Conservation (phyloP, 2,113 vertebrate genomes). For the Blennius ocellaris region DNA sequence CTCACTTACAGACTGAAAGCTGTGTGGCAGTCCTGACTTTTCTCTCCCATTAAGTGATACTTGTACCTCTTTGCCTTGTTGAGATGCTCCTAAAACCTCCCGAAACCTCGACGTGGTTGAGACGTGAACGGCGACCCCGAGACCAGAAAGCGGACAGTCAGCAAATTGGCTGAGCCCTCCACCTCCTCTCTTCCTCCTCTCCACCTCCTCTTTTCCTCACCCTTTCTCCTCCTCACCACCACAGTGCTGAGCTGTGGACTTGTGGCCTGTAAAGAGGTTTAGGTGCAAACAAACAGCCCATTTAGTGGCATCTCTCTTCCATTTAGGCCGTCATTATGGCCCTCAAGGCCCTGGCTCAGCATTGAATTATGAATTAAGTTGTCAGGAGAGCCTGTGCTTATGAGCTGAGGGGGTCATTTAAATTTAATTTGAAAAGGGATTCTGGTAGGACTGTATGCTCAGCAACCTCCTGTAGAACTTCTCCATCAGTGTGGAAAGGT, state of each 20-base stretch:
- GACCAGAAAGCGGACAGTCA: slow-evolving; percentile 68
- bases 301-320: slow-evolving; percentile 79
- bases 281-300: slow-evolving; percentile 80
- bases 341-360: slow-evolving; percentile 82
- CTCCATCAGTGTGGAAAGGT: slow-evolving; percentile 62
- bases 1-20: neutral
- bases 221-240: slow-evolving; percentile 47
- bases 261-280: slow-evolving; percentile 80
- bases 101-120: slow-evolving; percentile 37
- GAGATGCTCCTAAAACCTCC: slow-evolving; percentile 8
- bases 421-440: slow-evolving; percentile 89
- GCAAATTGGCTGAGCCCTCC: slow-evolving; percentile 59
- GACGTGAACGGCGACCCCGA: slow-evolving; percentile 11
- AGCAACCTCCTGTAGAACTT: slow-evolving; percentile 77
- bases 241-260: slow-evolving; percentile 81
- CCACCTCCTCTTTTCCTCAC: slow-evolving; percentile 49
- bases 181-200: slow-evolving; percentile 43
- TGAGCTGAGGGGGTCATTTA: slow-evolving; percentile 83
- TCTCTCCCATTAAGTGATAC: slow-evolving; percentile 4
- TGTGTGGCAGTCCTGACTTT: neutral
- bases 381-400: slow-evolving; percentile 83
- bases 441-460: slow-evolving; percentile 82
- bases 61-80: slow-evolving; percentile 26
- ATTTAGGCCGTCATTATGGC: slow-evolving; percentile 78
- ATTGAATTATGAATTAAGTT: slow-evolving; percentile 86